Base-by-base conservation (phyloP, 2,797 vertebrate genomes). In the Rachycentron canadum region DNA sequence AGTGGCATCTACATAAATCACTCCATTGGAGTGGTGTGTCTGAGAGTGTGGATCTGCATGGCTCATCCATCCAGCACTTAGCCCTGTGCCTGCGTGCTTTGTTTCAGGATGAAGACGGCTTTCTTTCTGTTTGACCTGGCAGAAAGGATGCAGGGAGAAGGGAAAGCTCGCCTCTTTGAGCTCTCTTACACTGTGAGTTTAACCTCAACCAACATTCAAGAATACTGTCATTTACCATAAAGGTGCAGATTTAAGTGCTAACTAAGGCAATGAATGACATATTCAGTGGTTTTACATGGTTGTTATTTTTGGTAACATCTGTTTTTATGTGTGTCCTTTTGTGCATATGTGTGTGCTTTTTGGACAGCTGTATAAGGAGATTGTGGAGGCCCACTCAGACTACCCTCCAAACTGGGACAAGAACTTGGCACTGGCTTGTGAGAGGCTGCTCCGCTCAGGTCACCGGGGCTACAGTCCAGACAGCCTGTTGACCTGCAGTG, bases 321-420 rank as follows among this genome's bases (percentile, higher is more conserved):
- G 55, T 58, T 81, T 45, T 58, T 66, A 56, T 84, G 14, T 81
- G 55, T 68, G 4, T 77, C 2, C 76, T 14, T 69, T 16, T 61
- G 7, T 38, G 23, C 8, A 30, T 55, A 17, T 86, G 58, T 90
- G 41, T 86, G 23, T 86, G 52, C 85, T 72, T 85, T 67, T 63
- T 16, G 60, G 86, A 79, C 91, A 99, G 98, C 92, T 96, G 0
- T 99, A 99, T 93, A 97, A 95, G 92, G 96, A 97, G 84, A 95
- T 98, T 73, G 96, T 98, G 81, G 94, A 82, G 83, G 89, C 89
- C 38, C 91, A 95, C 84, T 91, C 95, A 61, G 81, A 93, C 81
- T 97, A 98, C 91, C 98, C 98, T 0, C 91, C 96, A 71, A 99
- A 98, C 84, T 99, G 98, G 98, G 97, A 99, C 95, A 99, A 98